Conservation (phyloP, 2,113 vertebrate species). For the Erpornis zantholeuca region DNA sequence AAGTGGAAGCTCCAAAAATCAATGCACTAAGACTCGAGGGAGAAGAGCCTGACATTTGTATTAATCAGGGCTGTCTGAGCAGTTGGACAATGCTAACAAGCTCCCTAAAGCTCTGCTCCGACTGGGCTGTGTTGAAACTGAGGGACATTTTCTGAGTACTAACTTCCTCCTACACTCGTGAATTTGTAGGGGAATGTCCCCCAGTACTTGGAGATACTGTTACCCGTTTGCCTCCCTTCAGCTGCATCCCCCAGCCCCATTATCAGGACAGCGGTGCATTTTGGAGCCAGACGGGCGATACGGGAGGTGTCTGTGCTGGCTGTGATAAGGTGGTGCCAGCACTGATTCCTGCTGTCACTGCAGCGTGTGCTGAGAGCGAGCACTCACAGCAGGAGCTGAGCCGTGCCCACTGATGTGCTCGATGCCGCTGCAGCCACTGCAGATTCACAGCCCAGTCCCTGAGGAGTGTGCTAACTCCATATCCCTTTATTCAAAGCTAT, state of each 20-base stretch:
- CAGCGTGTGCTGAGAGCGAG: rapidly evolving
- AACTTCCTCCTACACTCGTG: not conserved
- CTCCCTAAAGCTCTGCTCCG: not conserved
- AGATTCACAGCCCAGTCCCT: not conserved
- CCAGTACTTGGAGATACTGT: not conserved
- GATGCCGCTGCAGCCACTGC: not conserved
- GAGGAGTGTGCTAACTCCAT: not conserved
- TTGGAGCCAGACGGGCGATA: not conserved
- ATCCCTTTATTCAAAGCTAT: not conserved
- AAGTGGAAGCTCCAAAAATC: not conserved
- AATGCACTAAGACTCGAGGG: not conserved
- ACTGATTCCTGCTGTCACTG: not conserved
- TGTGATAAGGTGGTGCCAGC: not conserved
- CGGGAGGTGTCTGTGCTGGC: not conserved
- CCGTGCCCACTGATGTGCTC: not conserved
- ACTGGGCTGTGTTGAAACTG: not conserved
- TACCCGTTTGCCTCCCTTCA: not conserved
- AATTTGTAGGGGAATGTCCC: not conserved
- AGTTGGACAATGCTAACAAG: not conserved
- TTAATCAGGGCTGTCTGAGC: not conserved
- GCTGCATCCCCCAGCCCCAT: not conserved
- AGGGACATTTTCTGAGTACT: not conserved
- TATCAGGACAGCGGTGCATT: not conserved
- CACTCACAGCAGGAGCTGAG: not conserved
- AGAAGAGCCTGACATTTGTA: not conserved